Conservation (phyloP, 2,888 invertebrate genomes). For the Synanthedon vespiformis region DNA sequence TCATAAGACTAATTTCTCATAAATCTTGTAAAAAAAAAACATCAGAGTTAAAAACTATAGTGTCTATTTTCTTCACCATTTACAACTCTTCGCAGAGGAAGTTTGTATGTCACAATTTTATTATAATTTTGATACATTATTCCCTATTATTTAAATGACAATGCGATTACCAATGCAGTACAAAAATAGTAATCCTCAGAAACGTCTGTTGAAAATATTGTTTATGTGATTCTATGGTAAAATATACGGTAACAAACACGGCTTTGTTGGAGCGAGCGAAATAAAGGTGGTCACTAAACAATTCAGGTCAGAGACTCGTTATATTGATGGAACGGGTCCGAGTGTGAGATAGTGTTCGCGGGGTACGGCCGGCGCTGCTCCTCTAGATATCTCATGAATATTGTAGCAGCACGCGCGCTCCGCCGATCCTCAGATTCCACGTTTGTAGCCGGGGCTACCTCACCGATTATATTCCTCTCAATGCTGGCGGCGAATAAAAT, state of each 20-base stretch:
- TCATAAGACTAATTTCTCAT: too few relatives aligned
- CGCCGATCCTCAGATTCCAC: constrained; percentile 38
- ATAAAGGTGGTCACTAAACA: constrained; percentile 41
- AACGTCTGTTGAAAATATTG: too few relatives aligned
- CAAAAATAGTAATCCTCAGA: too few relatives aligned
- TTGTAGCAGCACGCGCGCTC: constrained; percentile 38
- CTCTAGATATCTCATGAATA: constrained; percentile 44
- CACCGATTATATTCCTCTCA: constrained; percentile 30
- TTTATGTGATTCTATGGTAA: not conserved
- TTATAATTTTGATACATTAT: too few relatives aligned
- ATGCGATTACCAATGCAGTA: too few relatives aligned
- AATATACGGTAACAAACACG: not conserved
- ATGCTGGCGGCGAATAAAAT: constrained; percentile 21
- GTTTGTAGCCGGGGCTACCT: constrained; percentile 30
- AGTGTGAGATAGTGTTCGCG: constrained; percentile 42
- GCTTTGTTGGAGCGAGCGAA: constrained; percentile 3
- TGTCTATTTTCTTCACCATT: too few relatives aligned
- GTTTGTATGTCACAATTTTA: too few relatives aligned
- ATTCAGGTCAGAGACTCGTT: constrained; percentile 49
- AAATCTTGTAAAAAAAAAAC: too few relatives aligned
- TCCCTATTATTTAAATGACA: too few relatives aligned
- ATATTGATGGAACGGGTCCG: constrained; percentile 47
- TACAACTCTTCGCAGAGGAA: too few relatives aligned
- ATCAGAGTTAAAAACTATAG: too few relatives aligned
- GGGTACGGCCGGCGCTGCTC: constrained; percentile 6